Percentiles rank a stretch among this genome's conserved stretches.
These are phyloP conservation scores for Dinothrombium tinctorium DNA, from an alignment of 1,140 invertebrate species.

Conservation along the genomic window DNA sequence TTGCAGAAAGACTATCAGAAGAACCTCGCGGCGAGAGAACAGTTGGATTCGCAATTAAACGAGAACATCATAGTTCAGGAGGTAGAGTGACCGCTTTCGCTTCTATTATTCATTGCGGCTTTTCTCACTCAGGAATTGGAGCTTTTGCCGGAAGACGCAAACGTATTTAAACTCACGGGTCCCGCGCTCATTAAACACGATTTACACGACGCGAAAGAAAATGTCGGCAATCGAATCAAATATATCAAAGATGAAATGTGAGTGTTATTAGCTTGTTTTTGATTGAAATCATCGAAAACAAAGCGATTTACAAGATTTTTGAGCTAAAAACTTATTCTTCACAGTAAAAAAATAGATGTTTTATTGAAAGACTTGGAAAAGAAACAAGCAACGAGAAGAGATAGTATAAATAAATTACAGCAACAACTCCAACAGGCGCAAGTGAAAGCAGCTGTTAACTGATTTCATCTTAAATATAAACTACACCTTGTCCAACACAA, in stretches of 20 bases:
- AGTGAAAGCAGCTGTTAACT: too few relatives aligned
- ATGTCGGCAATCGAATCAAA: conserved; percentile 83
- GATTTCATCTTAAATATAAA: too few relatives aligned
- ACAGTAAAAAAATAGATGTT: too few relatives aligned
- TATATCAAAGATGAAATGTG: conserved; percentile 73
- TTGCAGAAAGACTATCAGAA: conserved; percentile 10
- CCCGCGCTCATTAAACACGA: conserved; percentile 86
- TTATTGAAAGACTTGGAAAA: too few relatives aligned
- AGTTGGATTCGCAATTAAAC: conserved; percentile 66
- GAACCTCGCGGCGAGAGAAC: conserved; percentile 29
- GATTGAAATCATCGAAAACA: too few relatives aligned
- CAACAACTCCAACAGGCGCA: too few relatives aligned
- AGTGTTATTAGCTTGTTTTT: too few relatives aligned
- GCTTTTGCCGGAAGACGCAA: conserved; percentile 49
- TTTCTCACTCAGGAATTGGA: conserved; percentile 41
- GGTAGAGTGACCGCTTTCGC: conserved; percentile 18
- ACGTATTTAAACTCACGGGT: conserved; percentile 82
- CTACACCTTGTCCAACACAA: too few relatives aligned
- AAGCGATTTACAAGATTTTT: too few relatives aligned
- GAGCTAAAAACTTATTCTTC: too few relatives aligned
- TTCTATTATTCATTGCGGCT: neutral
- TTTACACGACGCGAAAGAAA: conserved; percentile 66
- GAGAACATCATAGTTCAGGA: conserved; percentile 73
- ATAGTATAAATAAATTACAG: too few relatives aligned
- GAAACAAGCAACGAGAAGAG: too few relatives aligned